These are phyloP conservation scores for Erannis defoliaria DNA, from an alignment of 2,888 invertebrate species.

Conservation along the genomic window DNA sequence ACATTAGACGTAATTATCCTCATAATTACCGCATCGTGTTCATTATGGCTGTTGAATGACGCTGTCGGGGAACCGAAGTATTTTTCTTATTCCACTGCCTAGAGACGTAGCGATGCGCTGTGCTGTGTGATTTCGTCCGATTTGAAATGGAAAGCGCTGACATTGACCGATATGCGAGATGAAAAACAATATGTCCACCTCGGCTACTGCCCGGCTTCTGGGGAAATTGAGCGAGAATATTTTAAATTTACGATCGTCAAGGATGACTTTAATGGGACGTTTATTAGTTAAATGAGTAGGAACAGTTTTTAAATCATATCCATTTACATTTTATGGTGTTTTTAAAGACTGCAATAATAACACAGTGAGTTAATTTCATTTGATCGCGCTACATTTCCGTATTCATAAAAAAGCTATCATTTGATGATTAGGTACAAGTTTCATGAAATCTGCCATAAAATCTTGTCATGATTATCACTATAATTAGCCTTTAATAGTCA, in stretches of 20 bases:
- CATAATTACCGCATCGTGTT: slow-evolving; percentile 47
- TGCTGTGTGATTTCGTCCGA: slow-evolving; percentile 52
- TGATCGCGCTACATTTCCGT: neutral
- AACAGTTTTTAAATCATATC: slow-evolving; percentile 44
- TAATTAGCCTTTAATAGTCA: no score
- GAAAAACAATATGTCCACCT: slow-evolving; percentile 70
- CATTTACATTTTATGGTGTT: slow-evolving; percentile 39
- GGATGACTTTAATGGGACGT: slow-evolving; percentile 44
- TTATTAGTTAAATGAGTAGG: slow-evolving; percentile 45
- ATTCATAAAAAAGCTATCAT: neutral
- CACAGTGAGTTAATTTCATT: slow-evolving; percentile 19
- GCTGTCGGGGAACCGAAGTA: slow-evolving; percentile 42
- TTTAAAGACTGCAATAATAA: slow-evolving; percentile 21
- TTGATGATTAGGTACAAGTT: no score
- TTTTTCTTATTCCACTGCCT: slow-evolving; percentile 44
- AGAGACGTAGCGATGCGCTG: slow-evolving; percentile 26
- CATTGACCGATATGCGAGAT: slow-evolving; percentile 78
- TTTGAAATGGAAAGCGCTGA: slow-evolving; percentile 74
- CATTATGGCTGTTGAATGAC: slow-evolving; percentile 53
- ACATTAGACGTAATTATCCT: slow-evolving; percentile 46
- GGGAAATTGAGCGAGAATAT: slow-evolving; percentile 36
- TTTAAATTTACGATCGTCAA: slow-evolving; percentile 44
- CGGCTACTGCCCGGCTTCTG: slow-evolving; percentile 30
- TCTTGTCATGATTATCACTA: no score
- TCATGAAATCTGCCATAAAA: no score